Percentiles rank a stretch among this genome's conserved stretches.
Conservation (phyloP, 2,888 invertebrate species). For the Cyrtodaria siliqua region DNA sequence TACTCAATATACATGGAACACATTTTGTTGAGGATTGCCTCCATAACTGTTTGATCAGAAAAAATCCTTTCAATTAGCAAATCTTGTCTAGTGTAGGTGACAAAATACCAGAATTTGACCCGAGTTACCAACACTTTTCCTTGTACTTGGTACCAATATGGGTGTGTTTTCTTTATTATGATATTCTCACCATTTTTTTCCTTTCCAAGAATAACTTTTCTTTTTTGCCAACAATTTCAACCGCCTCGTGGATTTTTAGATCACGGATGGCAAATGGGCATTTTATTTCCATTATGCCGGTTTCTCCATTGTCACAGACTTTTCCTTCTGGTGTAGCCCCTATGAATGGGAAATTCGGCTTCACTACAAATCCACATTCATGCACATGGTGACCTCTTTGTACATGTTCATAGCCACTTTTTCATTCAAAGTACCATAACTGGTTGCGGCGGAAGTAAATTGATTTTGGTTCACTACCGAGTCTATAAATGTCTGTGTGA, state of each 20-base stretch:
- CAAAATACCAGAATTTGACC: slow-evolving; percentile 18
- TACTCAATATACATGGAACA: too few species aligned
- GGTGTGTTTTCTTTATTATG: slow-evolving; percentile 9
- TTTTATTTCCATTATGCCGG: slow-evolving; percentile 47
- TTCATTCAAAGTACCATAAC: slow-evolving; percentile 32
- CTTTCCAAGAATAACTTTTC: background rate
- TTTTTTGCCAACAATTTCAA: background rate
- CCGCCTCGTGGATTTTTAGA: background rate
- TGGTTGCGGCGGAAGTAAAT: slow-evolving; percentile 28
- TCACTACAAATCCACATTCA: slow-evolving; percentile 51
- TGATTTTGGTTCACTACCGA: background rate
- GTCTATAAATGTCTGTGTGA: background rate
- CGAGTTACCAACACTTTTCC: slow-evolving; percentile 19
- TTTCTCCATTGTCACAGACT: slow-evolving; percentile 35
- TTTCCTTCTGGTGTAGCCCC: slow-evolving; percentile 52
- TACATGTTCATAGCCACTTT: slow-evolving; percentile 24
- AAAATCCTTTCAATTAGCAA: background rate
- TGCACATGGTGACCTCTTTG: slow-evolving; percentile 46
- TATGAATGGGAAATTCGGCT: slow-evolving; percentile 47
- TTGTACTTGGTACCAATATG: slow-evolving; percentile 24
- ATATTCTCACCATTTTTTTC: slow-evolving; percentile 8
- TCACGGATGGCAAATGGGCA: slow-evolving; percentile 47
- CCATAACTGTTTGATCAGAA: slow-evolving; percentile 6
- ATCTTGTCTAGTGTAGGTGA: slow-evolving; percentile 20
- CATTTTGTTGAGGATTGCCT: slow-evolving; percentile 8